These are phyloP conservation scores for Polyommatus iphigenia DNA, from an alignment of 2,888 invertebrate species.

Conservation along the genomic window DNA sequence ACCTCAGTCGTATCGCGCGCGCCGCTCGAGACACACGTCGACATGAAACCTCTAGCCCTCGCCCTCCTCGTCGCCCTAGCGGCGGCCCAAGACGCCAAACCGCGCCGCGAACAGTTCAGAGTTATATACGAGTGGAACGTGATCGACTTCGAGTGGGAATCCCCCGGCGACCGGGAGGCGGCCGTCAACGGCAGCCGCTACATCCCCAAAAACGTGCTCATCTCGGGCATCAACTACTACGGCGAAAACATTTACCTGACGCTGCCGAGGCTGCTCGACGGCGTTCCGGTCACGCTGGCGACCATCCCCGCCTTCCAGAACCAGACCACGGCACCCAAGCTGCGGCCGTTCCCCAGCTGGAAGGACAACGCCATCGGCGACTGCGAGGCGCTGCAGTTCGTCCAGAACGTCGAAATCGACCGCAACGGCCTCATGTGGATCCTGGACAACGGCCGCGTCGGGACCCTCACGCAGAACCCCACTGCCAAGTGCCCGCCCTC, in stretches of 20 bases:
- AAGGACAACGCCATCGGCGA: constrained; percentile 83
- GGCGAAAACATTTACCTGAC: constrained; percentile 84
- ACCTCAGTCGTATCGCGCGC: constrained; percentile 63
- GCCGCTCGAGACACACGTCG: constrained; percentile 64
- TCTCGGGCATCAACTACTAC: constrained; percentile 85
- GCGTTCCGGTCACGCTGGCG: constrained; percentile 85
- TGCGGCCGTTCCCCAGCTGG: constrained; percentile 87
- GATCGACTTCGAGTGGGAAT: constrained; percentile 85
- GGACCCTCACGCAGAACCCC: constrained; percentile 79
- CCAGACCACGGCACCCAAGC: constrained; percentile 75
- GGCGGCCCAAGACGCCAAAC: constrained; percentile 64
- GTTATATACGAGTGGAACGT: constrained; percentile 87
- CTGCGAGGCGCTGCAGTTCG: constrained; percentile 85
- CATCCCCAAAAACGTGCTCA: constrained; percentile 84
- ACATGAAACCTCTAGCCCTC: constrained; percentile 60
- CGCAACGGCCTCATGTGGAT: constrained; percentile 84
- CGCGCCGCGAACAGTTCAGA: constrained; percentile 80
- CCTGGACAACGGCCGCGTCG: constrained; percentile 84
- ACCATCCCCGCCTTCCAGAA: constrained; percentile 75
- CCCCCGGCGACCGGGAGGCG: constrained; percentile 73
- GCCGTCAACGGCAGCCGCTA: constrained; percentile 81
- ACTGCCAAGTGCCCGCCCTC: constrained; percentile 83
- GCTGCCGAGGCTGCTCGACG: constrained; percentile 84
- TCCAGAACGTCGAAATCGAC: constrained; percentile 88
- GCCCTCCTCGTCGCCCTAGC: constrained; percentile 62